A percentile compares a stretch with the other conserved stretches of the same genome.
Conservation (phyloP, 2,888 invertebrate genomes). For the Himalopsyche kuldschensis region DNA sequence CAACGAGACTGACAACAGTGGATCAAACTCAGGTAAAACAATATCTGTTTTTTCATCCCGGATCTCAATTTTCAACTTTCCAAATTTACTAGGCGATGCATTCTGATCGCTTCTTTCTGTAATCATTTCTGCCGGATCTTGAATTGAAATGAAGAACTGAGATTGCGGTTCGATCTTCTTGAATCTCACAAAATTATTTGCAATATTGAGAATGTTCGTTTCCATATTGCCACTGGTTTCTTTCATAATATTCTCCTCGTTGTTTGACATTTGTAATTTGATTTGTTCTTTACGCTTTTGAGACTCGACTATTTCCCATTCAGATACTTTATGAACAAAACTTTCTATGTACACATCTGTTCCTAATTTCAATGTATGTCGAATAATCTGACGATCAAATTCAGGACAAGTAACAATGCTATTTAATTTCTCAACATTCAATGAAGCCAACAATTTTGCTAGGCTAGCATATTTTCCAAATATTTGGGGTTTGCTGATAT, state of each 20-base stretch:
- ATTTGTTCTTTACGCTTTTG: conserved; percentile 45
- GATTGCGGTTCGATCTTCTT: conserved; percentile 57
- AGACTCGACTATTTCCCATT: conserved; percentile 50
- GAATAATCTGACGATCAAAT: conserved; percentile 57
- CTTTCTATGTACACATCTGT: conserved; percentile 55
- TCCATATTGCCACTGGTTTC: conserved; percentile 50
- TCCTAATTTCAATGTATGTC: conserved; percentile 56
- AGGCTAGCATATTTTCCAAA: conserved; percentile 49
- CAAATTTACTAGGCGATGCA: conserved; percentile 47
- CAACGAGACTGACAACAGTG: conserved; percentile 48
- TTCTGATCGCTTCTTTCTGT: conserved; percentile 45
- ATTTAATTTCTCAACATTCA: conserved; percentile 50
- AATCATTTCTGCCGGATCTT: conserved; percentile 3
- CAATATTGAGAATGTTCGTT: conserved; percentile 53
- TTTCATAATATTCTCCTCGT: conserved; percentile 46
- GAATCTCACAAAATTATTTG: conserved; percentile 53
- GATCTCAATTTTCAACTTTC: conserved; percentile 49
- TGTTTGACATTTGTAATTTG: neutral
- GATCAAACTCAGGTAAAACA: conserved; percentile 49
- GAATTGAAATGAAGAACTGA: conserved; percentile 56
- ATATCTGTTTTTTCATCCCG: conserved; percentile 50
- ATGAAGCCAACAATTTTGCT: conserved; percentile 48
- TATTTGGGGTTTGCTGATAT: conserved; percentile 45
- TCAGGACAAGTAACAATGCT: conserved; percentile 55
- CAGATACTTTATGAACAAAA: conserved; percentile 48